Evolutionary conservation across 2,797 vertebrate species (phyloP).

Genomic region (Anguilla anguilla): DNA sequence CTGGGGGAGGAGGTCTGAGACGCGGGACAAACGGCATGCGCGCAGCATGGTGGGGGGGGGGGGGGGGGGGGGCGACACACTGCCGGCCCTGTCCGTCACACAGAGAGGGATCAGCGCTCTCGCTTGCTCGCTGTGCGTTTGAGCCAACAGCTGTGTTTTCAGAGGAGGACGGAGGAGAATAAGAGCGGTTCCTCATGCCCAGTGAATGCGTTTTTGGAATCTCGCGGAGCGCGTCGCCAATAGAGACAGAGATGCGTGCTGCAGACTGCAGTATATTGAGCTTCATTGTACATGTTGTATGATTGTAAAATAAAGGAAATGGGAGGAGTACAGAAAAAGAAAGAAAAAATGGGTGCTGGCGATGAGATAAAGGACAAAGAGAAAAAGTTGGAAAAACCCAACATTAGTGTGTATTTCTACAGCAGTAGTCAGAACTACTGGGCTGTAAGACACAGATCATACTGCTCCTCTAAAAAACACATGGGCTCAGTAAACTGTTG

Average conservation of each 20-base stretch:
- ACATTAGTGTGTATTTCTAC: not conserved
- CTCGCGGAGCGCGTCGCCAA: not conserved
- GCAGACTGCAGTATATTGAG: not conserved
- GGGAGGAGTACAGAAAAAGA: not conserved
- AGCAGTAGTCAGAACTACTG: not conserved
- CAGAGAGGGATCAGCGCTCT: not conserved
- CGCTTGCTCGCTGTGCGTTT: not conserved
- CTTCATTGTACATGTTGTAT: not conserved
- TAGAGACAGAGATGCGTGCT: not conserved
- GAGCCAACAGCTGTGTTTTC: not conserved
- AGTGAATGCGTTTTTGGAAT: not conserved
- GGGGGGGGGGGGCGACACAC: not conserved
- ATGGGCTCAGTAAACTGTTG: not conserved
- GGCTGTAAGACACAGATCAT: not conserved
- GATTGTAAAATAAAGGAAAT: not conserved
- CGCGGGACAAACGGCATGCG: constrained; percentile 44
- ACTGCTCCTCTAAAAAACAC: not conserved
- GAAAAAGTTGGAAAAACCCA: not conserved
- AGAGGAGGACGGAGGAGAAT: not conserved
- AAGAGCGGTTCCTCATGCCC: not conserved
- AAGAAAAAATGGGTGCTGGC: no score
- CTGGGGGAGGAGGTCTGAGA: constrained; percentile 64
- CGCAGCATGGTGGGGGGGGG: not conserved
- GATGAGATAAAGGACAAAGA: not conserved
- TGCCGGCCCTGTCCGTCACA: not conserved